Base-by-base conservation (phyloP, 2,888 invertebrate species). In the Ennomos quercinarius region DNA sequence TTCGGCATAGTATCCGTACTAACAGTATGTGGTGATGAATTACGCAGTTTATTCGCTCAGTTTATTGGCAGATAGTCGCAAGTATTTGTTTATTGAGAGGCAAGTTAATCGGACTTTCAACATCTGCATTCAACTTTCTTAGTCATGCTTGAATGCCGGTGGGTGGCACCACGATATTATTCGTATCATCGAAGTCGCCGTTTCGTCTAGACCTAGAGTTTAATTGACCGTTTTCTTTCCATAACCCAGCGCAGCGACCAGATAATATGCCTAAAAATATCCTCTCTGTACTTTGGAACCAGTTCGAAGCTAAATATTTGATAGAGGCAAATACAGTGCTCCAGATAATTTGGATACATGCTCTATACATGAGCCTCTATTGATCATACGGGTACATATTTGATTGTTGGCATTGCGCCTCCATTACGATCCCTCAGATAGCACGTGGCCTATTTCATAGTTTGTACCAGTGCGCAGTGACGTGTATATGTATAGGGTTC, bases 381-480 rank as follows among this genome's bases (percentile, higher is more conserved):
- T 53, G 36, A 58, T 58, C 48, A 53, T 51, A 43, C 46, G 40
- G 38, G 51, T 43, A 47, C 42, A 46, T 57, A 50, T 38, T 39
- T 44, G 47, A 53, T 49, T 53, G 53, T 59, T 59, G 58, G 49
- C 58, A 53, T 59, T 58, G 52, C 43, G 47, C 51, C 45, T 52
- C 52, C 34, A 57, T 52, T 43, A n/a, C 41, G 52, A 39, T 53
- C 27, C 34, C 9, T 41, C 43, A 11, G 42, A 52, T 57, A 42
- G 46, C 51, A 27, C 52, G 47, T 47, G 49, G 11, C 41, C 42
- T 47, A 57, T 46, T 47, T 47, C n/a, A 27, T 39, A 9, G 11
- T 46, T 41, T 27, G 11, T 17, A 48, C 5, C 34, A 17, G 17
- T n/a, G n/a, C n/a, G n/a, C n/a, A n/a, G n/a, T 17, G 17, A 17